Conservation (phyloP, 1,140 invertebrate species). For the Ceratosolen solmsi region DNA sequence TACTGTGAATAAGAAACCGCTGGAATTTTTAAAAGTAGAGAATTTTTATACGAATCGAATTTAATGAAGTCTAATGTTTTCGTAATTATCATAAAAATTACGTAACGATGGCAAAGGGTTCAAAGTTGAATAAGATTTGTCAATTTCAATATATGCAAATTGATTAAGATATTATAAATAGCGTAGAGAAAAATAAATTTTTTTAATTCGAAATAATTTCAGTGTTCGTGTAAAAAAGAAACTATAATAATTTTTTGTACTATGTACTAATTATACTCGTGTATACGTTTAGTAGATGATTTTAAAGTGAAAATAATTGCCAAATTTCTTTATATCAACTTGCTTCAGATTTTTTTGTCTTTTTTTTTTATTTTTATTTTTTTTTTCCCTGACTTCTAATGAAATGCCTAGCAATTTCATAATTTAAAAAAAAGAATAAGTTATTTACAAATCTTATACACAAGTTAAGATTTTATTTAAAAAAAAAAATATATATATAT, state of each 20-base stretch:
- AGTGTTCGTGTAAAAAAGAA: conserved; percentile 36
- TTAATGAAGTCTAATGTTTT: conserved; percentile 38
- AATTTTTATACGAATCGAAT: conserved; percentile 45
- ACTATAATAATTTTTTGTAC: conserved; percentile 41
- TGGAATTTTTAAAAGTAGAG: conserved; percentile 33
- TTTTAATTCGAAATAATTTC: conserved; percentile 27
- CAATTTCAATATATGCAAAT: conserved; percentile 31
- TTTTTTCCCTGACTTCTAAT: too few species aligned
- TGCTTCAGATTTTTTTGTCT: conserved; percentile 12
- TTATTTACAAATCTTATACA: conserved; percentile 38
- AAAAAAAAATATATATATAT: too few species aligned
- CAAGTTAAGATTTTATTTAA: conserved; percentile 43
- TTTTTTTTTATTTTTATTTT: too few species aligned
- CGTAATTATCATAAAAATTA: conserved; percentile 43
- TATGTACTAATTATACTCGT: conserved; percentile 17
- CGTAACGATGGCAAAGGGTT: conserved; percentile 18
- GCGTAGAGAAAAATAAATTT: neutral
- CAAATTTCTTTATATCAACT: conserved; percentile 32
- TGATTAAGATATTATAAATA: conserved; percentile 35
- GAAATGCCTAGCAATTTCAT: conserved; percentile 42
- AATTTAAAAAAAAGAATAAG: conserved; percentile 45
- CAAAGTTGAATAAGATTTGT: conserved; percentile 18
- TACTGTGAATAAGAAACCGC: conserved; percentile 42
- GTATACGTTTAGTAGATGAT: conserved; percentile 12
- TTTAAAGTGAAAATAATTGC: conserved; percentile 27